phyloP scores from a whole-genome alignment of 2,888 invertebrate genomes.

The Diarsia rubi region DNA sequence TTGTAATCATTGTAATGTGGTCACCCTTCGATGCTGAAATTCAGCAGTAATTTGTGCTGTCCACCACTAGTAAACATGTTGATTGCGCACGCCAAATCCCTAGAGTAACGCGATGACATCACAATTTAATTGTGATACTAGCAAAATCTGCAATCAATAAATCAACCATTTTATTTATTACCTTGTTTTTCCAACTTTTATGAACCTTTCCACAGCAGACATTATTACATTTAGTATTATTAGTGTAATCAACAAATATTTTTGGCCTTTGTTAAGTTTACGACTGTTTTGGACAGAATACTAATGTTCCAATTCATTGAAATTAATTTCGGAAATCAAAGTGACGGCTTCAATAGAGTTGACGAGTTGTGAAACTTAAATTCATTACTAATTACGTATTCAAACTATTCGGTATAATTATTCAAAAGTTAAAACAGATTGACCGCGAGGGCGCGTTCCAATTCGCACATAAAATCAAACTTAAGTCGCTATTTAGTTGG shows the following conservation, averaged over 20 bases:
- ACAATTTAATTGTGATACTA: conserved; percentile 53
- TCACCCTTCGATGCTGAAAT: conserved; percentile 4
- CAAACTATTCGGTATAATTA: conserved; percentile 56
- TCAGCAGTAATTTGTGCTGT: conserved; percentile 8
- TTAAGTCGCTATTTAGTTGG: conserved; percentile 71
- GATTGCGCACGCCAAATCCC: conserved; percentile 33
- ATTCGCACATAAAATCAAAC: conserved; percentile 73
- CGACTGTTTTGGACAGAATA: conserved; percentile 25
- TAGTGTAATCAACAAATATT: conserved; percentile 45
- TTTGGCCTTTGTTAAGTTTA: conserved; percentile 35
- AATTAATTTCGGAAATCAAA: background rate
- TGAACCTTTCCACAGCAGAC: conserved; percentile 17
- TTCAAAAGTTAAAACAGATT: conserved; percentile 60
- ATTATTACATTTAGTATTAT: conserved; percentile 45
- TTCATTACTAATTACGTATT: conserved; percentile 13
- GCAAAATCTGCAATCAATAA: conserved; percentile 43
- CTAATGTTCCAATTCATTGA: conserved; percentile 9
- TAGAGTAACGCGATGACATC: conserved; percentile 34
- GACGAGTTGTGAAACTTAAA: conserved; percentile 17
- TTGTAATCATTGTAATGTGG: background rate
- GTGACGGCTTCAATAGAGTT: conserved; percentile 4
- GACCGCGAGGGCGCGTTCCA: conserved; percentile 51
- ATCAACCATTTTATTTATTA: conserved; percentile 53
- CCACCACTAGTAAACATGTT: conserved; percentile 50
- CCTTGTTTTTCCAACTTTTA: conserved; percentile 56